Base-by-base conservation (phyloP, 2,113 vertebrate species). In the Rhinichthys klamathensis region DNA sequence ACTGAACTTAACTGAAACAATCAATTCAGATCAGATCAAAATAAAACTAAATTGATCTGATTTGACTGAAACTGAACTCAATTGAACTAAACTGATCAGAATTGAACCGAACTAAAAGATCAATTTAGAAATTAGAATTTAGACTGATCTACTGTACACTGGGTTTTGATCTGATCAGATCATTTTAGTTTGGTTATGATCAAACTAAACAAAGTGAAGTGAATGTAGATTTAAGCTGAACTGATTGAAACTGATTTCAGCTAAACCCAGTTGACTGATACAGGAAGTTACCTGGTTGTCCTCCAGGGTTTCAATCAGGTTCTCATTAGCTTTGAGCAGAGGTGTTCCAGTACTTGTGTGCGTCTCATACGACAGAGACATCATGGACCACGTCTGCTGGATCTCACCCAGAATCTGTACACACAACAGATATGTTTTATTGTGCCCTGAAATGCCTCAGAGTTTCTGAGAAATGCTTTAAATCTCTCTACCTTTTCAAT, bases 301-400 rank as follows among this genome's bases (percentile, higher is more conserved):
- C 89, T 96, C 93, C 74, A 95, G 88, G 2, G 93, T 96, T 78
- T 97, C 96, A 30, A 95, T 95, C 5, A 95, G 92, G 85, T 93
- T 96, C 89, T 96, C 94, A 84, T 96, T 93, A 30, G 95, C 92
- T 90, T 94, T 95, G 23, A 94, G 92, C 51, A 95, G 89, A 54
- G 92, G 93, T 44, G 69, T 94, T 89, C 91, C 91, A 21, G 91
- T 93, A 83, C 81, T 87, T 54, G 51, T 54, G 63, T 93, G 92
- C 56, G 84, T 91, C 90, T 95, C 93, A 63, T 95, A 95, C 6
- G 91, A 95, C 73, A 94, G 89, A 1, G 90, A 92, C 91, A 90
- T 94, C 60, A 92, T 38, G 75, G 93, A 92, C 95, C 94, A 95
- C 0, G 90, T 94, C 85, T 92, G 88, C 13, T 91, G 92, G 82